Evolutionary conservation across 2,888 invertebrate species (phyloP), one percentile per base, ranked within the genome.

Genomic region (Microctonus brassicae): DNA sequence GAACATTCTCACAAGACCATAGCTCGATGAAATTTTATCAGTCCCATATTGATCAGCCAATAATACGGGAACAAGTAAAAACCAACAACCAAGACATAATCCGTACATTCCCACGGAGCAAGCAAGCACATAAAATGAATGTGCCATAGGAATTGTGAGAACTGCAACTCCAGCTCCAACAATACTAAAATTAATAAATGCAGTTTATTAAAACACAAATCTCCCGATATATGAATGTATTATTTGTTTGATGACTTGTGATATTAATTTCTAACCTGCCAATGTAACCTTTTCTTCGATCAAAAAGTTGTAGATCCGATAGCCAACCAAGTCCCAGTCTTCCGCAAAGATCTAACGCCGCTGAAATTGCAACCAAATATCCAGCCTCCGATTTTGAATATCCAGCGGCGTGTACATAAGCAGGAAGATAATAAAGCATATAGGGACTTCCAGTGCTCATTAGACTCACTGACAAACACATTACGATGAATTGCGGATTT

Each of bases 361-460:
- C 94, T 69, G 94, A 93, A 52, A 94, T 91, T 0, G 94, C 94
- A 3, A 94, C 92, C 75, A 94, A 87, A 58, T 92, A 92, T 53
- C 93, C 93, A 83, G 91, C 88, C 53, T 91, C 90, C 0, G 90
- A 86, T 76, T 91, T 91, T 33, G 89, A 89, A 73, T 92, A 91
- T 52, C 94, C 94, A 0, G 89, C 89, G 0, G 92, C 90, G 47
- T 92, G 91, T 0, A 93, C 93, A 81, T 93, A 93, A 0, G 94
- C 93, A 0, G 94, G 94, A 55, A 94, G 86, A 81, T 93, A 94
- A 85, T 94, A 94, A 2, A 94, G 85, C 81, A 94, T 93, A 83
- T 94, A 94, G 0, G 94, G 94, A 3, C 93, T 94, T 11, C 94
- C 94, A 24, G 93, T 93, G 0, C 94, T 93, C 92, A 94, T 93